Conservation (phyloP, 1,140 invertebrate genomes). For the Telenomus remus region DNA sequence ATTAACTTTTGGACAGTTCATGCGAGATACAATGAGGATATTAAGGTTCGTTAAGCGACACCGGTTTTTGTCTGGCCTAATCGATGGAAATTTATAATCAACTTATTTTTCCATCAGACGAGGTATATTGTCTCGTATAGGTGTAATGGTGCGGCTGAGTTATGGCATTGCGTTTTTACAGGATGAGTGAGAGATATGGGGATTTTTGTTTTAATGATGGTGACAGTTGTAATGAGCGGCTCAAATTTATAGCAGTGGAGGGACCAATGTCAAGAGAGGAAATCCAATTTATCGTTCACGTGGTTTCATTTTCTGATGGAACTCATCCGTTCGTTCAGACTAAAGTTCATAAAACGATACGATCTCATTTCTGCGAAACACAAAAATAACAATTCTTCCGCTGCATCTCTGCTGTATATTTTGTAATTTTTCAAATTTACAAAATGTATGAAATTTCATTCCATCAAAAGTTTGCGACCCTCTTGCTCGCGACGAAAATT, state of each 20-base stretch:
- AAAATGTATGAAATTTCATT: too few species aligned
- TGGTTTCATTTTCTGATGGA: constrained; percentile 26
- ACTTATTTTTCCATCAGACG: constrained; percentile 28
- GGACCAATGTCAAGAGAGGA: constrained; percentile 19
- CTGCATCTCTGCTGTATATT: background rate
- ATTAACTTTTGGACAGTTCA: too few species aligned
- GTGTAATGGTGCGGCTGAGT: constrained; percentile 18
- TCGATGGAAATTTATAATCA: constrained; percentile 23
- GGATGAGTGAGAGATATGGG: constrained; percentile 19
- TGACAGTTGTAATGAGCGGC: constrained; percentile 40
- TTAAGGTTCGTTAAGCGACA: constrained; percentile 5
- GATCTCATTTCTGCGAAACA: background rate
- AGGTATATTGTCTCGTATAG: constrained; percentile 1
- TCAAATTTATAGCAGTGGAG: constrained; percentile 34
- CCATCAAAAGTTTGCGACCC: too few species aligned
- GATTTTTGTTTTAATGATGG: constrained; percentile 49
- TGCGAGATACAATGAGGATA: background rate
- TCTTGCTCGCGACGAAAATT: too few species aligned
- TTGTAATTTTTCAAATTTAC: too few species aligned
- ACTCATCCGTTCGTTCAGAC: constrained; percentile 8
- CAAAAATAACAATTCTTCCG: background rate
- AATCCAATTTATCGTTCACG: constrained; percentile 18
- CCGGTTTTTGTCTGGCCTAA: constrained; percentile 1
- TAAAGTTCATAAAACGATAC: background rate
- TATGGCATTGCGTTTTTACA: constrained; percentile 18